phyloP scores from a whole-genome alignment of 2,797 vertebrate genomes.

The Meda fulgida region DNA sequence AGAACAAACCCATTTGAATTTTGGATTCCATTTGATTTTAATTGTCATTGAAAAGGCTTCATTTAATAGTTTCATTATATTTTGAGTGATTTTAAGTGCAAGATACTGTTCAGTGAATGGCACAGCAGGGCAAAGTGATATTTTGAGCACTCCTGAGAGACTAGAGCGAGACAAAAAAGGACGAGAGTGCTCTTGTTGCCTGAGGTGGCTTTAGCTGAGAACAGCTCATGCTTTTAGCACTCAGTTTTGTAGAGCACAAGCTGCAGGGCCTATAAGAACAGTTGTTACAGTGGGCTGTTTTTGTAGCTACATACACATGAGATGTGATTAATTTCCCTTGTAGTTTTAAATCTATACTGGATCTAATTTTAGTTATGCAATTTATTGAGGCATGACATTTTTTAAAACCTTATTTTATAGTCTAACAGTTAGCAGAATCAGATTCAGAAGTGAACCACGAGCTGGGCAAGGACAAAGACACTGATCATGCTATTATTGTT shows the following conservation, averaged over 20 bases:
- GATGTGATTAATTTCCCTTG: background rate
- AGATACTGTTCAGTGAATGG: background rate
- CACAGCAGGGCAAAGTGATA: background rate
- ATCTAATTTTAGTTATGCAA: background rate
- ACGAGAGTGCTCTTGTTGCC: conserved; percentile 54
- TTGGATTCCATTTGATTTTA: background rate
- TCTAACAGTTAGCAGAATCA: background rate
- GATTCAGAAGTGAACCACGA: background rate
- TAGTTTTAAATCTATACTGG: background rate
- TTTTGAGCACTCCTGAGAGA: conserved; percentile 26
- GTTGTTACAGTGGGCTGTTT: background rate
- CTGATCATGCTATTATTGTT: background rate
- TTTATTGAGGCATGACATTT: background rate
- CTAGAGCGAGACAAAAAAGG: background rate
- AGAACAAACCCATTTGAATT: background rate
- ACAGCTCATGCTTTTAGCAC: conserved; percentile 44
- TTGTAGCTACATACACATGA: background rate
- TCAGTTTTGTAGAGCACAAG: conserved; percentile 28
- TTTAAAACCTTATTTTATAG: background rate
- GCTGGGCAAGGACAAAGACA: background rate
- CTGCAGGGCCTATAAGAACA: conserved; percentile 15
- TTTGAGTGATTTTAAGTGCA: conserved; percentile 5
- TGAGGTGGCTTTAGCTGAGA: conserved; percentile 33
- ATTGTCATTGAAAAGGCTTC: background rate
- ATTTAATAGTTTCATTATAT: background rate